These are phyloP conservation scores for Leucophenga varia DNA, from an alignment of 1,140 invertebrate species.

Conservation along the genomic window DNA sequence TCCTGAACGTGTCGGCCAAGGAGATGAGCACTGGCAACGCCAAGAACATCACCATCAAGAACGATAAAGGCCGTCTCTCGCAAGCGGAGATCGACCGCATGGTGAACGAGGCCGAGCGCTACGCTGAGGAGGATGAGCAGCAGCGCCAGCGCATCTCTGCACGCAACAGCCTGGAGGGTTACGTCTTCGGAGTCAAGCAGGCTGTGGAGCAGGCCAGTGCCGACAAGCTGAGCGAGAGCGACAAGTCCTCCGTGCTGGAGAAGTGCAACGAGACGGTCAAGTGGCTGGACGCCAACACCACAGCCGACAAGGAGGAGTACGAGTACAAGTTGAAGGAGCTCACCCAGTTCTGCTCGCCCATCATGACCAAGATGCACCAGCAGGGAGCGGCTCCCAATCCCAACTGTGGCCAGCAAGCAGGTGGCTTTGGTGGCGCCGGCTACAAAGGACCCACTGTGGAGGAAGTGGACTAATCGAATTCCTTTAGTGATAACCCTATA, in stretches of 20 bases:
- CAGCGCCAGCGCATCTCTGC: slow-evolving; percentile 67
- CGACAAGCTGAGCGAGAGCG: slow-evolving; percentile 64
- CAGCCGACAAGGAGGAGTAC: slow-evolving; percentile 67
- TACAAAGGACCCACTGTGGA: slow-evolving; percentile 67
- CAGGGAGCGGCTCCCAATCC: slow-evolving; percentile 55
- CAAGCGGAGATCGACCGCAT: slow-evolving; percentile 77
- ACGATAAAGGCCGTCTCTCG: slow-evolving; percentile 77
- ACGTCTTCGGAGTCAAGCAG: slow-evolving; percentile 71
- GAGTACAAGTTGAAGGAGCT: slow-evolving; percentile 63
- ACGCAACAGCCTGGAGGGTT: slow-evolving; percentile 67
- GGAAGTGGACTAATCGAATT: slow-evolving; percentile 68
- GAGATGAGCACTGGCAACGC: slow-evolving; percentile 62
- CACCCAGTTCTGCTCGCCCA: slow-evolving; percentile 59
- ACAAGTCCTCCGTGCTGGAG: slow-evolving; percentile 65
- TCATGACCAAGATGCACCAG: slow-evolving; percentile 62
- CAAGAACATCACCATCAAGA: slow-evolving; percentile 80
- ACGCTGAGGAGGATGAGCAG: slow-evolving; percentile 65
- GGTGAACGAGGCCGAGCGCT: slow-evolving; percentile 42
- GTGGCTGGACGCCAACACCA: slow-evolving; percentile 67
- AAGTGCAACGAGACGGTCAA: slow-evolving; percentile 59
- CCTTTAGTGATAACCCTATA: too few relatives aligned
- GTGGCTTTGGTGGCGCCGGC: slow-evolving; percentile 54
- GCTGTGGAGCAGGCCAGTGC: slow-evolving; percentile 59
- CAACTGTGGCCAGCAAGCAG: slow-evolving; percentile 53
- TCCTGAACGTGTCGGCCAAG: slow-evolving; percentile 65